Evolutionary conservation across 2,797 vertebrate species (phyloP), one percentile per base, ranked within the genome.

Genomic region (Pseudochirops corinnae): DNA sequence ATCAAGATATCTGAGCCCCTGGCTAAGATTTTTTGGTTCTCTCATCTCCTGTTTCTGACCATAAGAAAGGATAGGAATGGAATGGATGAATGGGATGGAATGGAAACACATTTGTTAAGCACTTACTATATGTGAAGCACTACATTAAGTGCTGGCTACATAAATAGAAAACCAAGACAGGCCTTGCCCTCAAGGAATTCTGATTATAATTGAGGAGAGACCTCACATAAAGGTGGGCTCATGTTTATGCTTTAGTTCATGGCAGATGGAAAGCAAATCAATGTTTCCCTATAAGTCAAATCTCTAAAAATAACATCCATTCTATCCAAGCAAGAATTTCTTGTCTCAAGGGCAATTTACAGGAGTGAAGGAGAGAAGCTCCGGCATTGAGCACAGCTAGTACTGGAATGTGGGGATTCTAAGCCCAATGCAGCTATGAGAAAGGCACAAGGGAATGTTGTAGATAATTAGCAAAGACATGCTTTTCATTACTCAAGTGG

Each of bases 361-460:
- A 26, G n/a, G 46, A 46, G 2, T 94, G 60, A 94, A 92, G 82
- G 93, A 91, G 26, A 94, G 91, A 94, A 92, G 50, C 31, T 28
- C 24, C 39, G 62, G 90, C 57, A 92, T 7, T 39, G 93, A 55
- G 62, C 46, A 60, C 11, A 90, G 9, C 28, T 91, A 57, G 13
- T n/a, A 55, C 91, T 52, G 55, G 90, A 94, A 92, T 3, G n/a
- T 18, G 12, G 57, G 33, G 14, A 60, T 29, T 60, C 53, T 82
- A 29, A 53, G 7, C 39, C 24, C 24, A 87, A 4, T 50, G 24
- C 39, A 87, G 74, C 21, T 87, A 39, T 46, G 56, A 92, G 56
- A 92, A 57, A 92, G 56, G 50, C 26, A 50, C 12, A 50, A 46
- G 50, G 26, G 46, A 50, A 58, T 31, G 29, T n/a, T 1, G 1